Evolutionary conservation across 2,797 vertebrate genomes (phyloP), one percentile per base, ranked within the genome.

Genomic region (Lagocephalus sceleratus): DNA sequence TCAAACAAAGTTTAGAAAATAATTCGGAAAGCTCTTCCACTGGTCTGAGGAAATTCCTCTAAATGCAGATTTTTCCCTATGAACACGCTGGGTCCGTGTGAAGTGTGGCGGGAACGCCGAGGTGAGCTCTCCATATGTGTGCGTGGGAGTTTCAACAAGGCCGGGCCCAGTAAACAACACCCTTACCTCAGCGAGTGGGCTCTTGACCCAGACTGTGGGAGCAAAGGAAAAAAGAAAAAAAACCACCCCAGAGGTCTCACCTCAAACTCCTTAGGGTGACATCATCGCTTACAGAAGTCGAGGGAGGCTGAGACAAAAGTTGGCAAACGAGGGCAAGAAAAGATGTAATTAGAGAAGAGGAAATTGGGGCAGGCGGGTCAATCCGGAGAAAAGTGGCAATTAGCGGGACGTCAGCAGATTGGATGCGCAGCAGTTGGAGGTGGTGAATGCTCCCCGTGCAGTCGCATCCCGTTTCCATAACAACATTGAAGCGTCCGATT

Each of bases 391-490:
- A 66, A 67, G 53, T 78, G 55, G 64, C 62, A 81, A 81, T 82
- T 76, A 77, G 29, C 44, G 63, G 63, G 76, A 72, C 64, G 29
- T 32, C 26, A 6, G 48, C 62, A 63, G 75, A 78, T 69, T 78
- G 71, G 50, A 70, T 67, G 57, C 19, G 0, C 29, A 63, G 63
- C 56, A 56, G 71, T 64, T 61, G 67, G 76, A 79, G 68, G 67
- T 80, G 72, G 78, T 60, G 66, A 74, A 65, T 68, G 61, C 71
- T 81, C 73, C 71, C 86, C 78, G 79, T 53, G 61, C 60, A 66
- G 71, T 82, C 68, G 78, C 71, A 78, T 79, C 78, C 75, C 56
- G 85, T 90, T 90, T 87, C 90, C 88, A 90, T 90, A 89, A 89
- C 87, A 85, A 90, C 89, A 82, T 78, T 63, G 54, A 83, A 82